Base-by-base conservation (phyloP, 2,888 invertebrate species). In the Lampropteryx suffumata region DNA sequence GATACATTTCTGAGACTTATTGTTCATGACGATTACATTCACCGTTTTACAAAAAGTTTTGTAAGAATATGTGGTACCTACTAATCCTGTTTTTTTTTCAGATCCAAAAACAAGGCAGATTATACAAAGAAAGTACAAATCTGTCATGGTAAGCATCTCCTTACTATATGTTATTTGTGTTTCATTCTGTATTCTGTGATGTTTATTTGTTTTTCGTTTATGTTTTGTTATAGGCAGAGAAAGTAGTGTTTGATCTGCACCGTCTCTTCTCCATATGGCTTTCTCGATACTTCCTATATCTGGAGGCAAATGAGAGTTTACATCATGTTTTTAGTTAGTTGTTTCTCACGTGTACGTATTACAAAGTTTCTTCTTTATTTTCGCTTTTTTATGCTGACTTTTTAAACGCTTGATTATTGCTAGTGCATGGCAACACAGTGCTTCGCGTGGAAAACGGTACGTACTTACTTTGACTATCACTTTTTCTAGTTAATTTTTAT, bases 51-150 rank as follows among this genome's bases (percentile, higher is more conserved):
- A n/a, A n/a, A n/a, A n/a, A n/a, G n/a, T n/a, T n/a, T n/a, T n/a
- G n/a, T n/a, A n/a, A n/a, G n/a, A n/a, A 3, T 17, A 17, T 17
- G 3, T 3, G 4, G 12, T 35, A 8, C 24, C 10, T 24, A 21
- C 12, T 32, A 1, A 42, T 12, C 4, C 8, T 26, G 4, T 26
- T 21, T 9, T 17, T 39, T 58, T 94, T 95, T 51, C 92, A 99
- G 99, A 99, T 95, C 98, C 98, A 62, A 98, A 99, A 92, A 98
- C 97, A 67, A 93, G 98, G 77, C 97, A 99, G 92, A 95, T 99
- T 69, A 95, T 97, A 76, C 98, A 98, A 89, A 93, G 99, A 79
- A 97, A 96, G 91, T 99, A 98, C 92, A 98, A 97, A 91, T 99
- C 99, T 44, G 95, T 96, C 70, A 98, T 99, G 99, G 99, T 97